Base-by-base conservation (phyloP, 1,140 invertebrate genomes). In the Brachionus asplanchnoidis region DNA sequence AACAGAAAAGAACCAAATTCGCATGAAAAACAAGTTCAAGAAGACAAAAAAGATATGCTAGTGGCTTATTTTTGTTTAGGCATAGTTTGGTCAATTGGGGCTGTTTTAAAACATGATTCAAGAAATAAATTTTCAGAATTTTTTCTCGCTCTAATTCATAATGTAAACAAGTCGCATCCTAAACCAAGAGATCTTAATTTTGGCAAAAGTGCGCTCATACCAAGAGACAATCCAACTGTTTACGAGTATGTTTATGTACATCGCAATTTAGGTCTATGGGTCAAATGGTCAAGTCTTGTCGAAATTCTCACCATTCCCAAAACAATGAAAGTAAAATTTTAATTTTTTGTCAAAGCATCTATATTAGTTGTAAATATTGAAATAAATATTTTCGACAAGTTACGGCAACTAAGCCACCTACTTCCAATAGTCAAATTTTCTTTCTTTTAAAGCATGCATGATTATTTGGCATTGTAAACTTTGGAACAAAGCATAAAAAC, bases 131-230 rank as follows among this genome's bases (percentile, higher is more conserved):
- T 77, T 28, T 77, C 73, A 1, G 20, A 77, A 44, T 77, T 50
- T 77, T 77, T 77, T 50, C 17, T 50, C 2, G 14, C 26, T 50
- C 14, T 77, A 28, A 77, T 28, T 36, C 40, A 73, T 9, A 42
- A 42, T 40, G n/a, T 5, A 1, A 42, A 73, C 17, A 73, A 73
- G 42, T 20, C 7, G 4, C 40, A 73, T 20, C 32, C 36, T 6
- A 90, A 88, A 82, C 89, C 89, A 12, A 89, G 88, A 82, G 87
- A 89, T 23, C 80, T 90, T 28, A 89, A 89, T 85, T 87, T 89
- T 86, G 70, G 88, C 8, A 84, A 87, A 73, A 87, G 86, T 32
- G 73, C 88, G 75, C 83, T 89, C 83, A 90, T 95, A 53, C 95
- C 89, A 0, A 86, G 88, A 1, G 94, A 95, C 79, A 42, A 42